A percentile compares a stretch with the other conserved stretches of the same genome.
Conservation (phyloP, 2,113 vertebrate genomes). For the Theropithecus gelada region DNA sequence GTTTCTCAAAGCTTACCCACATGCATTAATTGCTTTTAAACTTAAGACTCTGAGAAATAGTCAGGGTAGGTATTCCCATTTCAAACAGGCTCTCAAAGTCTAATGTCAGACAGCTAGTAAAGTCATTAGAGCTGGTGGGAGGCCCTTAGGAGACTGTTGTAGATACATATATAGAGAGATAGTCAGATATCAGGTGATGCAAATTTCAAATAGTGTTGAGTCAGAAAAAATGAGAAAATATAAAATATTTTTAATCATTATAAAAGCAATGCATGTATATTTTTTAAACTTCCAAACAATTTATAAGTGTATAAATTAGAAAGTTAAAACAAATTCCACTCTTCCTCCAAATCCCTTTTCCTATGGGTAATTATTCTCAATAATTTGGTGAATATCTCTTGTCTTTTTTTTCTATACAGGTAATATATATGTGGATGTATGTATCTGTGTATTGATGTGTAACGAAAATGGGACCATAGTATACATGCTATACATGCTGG, state of each 20-base stretch:
- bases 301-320: neutral
- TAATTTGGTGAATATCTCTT: neutral
- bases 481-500: neutral
- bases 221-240: neutral
- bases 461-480: neutral
- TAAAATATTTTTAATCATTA: constrained; percentile 15
- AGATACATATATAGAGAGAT: neutral
- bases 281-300: neutral
- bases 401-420: neutral
- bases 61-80: neutral
- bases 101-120: neutral
- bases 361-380: neutral
- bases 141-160: neutral
- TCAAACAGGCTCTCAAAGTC: neutral
- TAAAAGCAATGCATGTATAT: neutral
- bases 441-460: neutral
- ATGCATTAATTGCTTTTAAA: neutral
- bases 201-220: neutral
- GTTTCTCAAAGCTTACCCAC: neutral
- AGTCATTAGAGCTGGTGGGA: neutral
- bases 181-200: neutral
- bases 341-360: neutral
- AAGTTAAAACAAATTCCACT: neutral
- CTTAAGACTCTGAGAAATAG: neutral
- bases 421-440: neutral